Percentiles rank a stretch among this genome's conserved stretches.
phyloP scores from a whole-genome alignment of 2,113 vertebrate genomes.

The Mustelus asterias region DNA sequence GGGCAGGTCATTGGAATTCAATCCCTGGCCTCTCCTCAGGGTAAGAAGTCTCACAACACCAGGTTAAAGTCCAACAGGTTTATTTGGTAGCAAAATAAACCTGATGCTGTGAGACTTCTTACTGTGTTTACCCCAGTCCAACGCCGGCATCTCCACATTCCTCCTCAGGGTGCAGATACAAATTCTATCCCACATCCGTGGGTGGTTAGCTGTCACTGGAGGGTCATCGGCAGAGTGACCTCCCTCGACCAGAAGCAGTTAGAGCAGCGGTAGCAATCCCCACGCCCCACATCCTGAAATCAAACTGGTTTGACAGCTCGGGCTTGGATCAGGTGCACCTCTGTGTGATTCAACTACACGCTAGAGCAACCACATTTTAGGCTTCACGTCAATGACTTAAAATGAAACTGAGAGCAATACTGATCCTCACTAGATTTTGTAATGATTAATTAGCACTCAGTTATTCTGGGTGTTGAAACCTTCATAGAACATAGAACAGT shows the following conservation, averaged over 20 bases:
- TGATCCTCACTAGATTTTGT: not conserved
- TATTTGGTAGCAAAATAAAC: too few relatives aligned
- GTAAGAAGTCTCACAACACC: too few relatives aligned
- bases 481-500: too few relatives aligned
- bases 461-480: not conserved
- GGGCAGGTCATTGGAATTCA: not conserved
- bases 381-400: not conserved
- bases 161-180: not conserved
- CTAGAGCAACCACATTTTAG: not conserved
- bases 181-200: not conserved
- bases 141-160: too few relatives aligned
- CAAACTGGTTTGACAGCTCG: not conserved
- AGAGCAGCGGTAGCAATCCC: not conserved
- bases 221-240: not conserved
- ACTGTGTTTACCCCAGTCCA: too few relatives aligned
- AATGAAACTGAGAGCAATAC: not conserved
- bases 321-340: not conserved
- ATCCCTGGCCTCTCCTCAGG: not conserved
- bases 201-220: not conserved
- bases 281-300: not conserved
- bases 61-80: too few relatives aligned
- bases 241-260: not conserved
- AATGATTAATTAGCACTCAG: not conserved
- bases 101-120: too few relatives aligned
- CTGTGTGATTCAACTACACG: not conserved